phyloP scores from a whole-genome alignment of 2,797 vertebrate species.

The Pipistrellus pygmaeus region DNA sequence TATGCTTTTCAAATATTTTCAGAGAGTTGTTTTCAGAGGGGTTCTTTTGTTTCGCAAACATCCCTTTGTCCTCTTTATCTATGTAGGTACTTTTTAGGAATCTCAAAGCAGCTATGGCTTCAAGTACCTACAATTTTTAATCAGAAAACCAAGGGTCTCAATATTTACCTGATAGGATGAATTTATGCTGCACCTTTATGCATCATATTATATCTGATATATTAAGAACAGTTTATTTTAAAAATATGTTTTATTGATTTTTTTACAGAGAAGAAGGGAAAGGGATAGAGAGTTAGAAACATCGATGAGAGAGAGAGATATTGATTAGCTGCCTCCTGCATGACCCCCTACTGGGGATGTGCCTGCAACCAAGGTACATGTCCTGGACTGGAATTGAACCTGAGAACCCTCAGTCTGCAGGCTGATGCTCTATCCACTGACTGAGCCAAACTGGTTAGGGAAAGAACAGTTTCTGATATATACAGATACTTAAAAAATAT shows the following conservation, averaged over 20 bases:
- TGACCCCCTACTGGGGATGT: no score
- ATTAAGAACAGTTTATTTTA: slow-evolving; percentile 58
- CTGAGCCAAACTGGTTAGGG: no score
- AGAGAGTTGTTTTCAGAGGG: slow-evolving; percentile 12
- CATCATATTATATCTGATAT: slow-evolving; percentile 65
- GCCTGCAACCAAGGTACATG: no score
- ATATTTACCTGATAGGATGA: not conserved
- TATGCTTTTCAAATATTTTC: slow-evolving; percentile 58
- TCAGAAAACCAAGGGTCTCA: slow-evolving; percentile 40
- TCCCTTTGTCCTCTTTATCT: not conserved
- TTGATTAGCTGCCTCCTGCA: no score
- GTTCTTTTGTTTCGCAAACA: slow-evolving; percentile 61
- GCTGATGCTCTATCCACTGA: no score
- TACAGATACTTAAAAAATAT: slow-evolving; percentile 58
- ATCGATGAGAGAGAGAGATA: no score
- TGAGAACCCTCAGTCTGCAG: no score
- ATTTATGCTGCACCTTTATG: slow-evolving; percentile 54
- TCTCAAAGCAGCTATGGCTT: slow-evolving; percentile 55
- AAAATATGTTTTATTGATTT: no score
- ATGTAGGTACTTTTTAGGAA: slow-evolving; percentile 48
- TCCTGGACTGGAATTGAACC: no score
- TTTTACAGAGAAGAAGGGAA: no score
- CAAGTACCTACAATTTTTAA: slow-evolving; percentile 45
- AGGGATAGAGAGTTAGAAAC: no score
- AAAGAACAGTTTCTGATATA: slow-evolving; percentile 46